Evolutionary conservation across 2,797 vertebrate genomes (phyloP), one percentile per base, ranked within the genome.

Genomic region (Pipistrellus pipistrellus): DNA sequence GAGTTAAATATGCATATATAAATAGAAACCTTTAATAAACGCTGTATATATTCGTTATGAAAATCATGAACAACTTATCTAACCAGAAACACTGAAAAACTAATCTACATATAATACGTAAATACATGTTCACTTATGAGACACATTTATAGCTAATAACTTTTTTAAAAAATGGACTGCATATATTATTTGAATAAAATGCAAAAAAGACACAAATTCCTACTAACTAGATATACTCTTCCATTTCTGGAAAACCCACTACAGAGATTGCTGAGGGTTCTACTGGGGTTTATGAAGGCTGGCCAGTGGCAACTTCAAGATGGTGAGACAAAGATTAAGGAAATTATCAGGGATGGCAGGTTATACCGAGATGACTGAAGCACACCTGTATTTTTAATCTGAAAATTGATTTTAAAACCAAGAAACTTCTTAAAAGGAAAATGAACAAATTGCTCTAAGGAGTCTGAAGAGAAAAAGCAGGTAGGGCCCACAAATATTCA

Each of bases 141-240:
- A 78, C 20, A 62, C 9, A 21, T 27, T 68, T 68, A 64, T 11
- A 77, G 66, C 44, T 78, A 83, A 48, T 48, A 73, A 75, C 15
- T 53, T 7, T 35, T 72, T 78, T 48, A 15, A 55, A 85, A 96
- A 85, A 46, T 4, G 1, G 2, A 68, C 6, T 64, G 84, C 41
- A 66, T 21, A 11, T 59, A 64, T 46, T 89, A 73, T 85, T 93
- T 92, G 48, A 85, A 93, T 81, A 89, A 96, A 95, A 82, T 66
- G 35, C 17, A 68, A 90, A 84, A 72, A 75, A 80, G 14, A 75
- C 32, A 62, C 18, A 76, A 84, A 93, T 64, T 71, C 72, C 91
- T 69, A 59, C 25, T 25, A 13, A 89, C 13, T 57, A 72, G 13
- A 66, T 35, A 48, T 17, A 84, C 6, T 27, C n/a, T 30, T n/a